phyloP scores from a whole-genome alignment of 1,140 invertebrate genomes.

The Drosophila tropicalis region DNA sequence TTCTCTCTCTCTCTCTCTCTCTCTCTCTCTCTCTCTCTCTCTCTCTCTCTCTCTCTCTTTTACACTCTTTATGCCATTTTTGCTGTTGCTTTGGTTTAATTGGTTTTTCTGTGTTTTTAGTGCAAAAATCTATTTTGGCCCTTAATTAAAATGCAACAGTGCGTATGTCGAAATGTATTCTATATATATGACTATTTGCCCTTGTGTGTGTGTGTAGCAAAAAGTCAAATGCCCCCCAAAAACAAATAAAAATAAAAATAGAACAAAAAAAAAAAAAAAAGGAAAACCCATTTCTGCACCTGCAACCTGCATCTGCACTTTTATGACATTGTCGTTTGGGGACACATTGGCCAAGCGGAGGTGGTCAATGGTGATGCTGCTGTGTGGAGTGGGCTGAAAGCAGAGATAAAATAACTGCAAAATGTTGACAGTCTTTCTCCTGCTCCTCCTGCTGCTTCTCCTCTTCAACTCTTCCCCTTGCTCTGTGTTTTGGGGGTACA shows the following conservation, averaged over 20 bases:
- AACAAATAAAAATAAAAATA: constrained; percentile 41
- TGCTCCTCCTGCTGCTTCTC: not conserved
- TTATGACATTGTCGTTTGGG: constrained; percentile 44
- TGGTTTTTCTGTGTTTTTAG: constrained; percentile 68
- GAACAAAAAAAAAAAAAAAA: constrained; percentile 12
- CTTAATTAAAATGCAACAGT: constrained; percentile 80
- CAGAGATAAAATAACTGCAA: constrained; percentile 77
- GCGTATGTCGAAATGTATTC: constrained; percentile 57
- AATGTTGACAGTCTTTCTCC: constrained; percentile 62
- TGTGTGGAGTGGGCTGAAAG: not conserved
- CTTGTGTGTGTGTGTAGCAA: constrained; percentile 43
- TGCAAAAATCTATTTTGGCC: constrained; percentile 62
- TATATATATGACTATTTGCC: not conserved
- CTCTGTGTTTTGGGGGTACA: constrained; percentile 19
- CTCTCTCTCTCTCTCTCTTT: not conserved
- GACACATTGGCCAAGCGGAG: constrained; percentile 20
- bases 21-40: not conserved
- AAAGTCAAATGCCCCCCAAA: constrained; percentile 62
- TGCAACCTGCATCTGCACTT: constrained; percentile 38
- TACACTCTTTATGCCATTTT: not conserved
- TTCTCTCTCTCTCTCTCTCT: not conserved
- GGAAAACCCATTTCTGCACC: constrained; percentile 37
- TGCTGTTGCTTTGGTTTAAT: constrained; percentile 75
- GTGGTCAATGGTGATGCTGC: constrained; percentile 1
- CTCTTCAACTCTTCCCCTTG: not conserved